Percentiles rank a stretch among this genome's conserved stretches.
Evolutionary conservation across 2,888 invertebrate species (phyloP).

Genomic region (Drosophila paranaensis): DNA sequence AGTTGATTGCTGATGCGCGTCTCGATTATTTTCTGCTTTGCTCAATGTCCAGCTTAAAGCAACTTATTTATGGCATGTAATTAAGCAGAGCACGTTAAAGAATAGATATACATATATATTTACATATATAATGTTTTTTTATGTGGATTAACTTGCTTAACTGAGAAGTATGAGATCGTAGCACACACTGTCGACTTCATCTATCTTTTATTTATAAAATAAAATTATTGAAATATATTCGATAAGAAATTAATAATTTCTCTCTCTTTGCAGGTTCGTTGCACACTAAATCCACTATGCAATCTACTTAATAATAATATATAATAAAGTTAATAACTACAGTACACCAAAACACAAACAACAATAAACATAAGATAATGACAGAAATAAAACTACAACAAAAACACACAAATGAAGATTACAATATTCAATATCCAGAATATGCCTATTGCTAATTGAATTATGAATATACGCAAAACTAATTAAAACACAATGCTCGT

Average conservation of each 20-base stretch:
- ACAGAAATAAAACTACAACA: constrained; percentile 34
- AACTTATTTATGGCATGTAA: too few species aligned
- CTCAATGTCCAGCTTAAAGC: neutral
- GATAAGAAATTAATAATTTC: constrained; percentile 1
- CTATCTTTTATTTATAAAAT: too few species aligned
- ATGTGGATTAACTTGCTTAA: too few species aligned
- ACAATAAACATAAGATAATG: constrained; percentile 27
- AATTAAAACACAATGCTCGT: constrained; percentile 62
- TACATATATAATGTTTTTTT: neutral
- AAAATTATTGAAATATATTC: too few species aligned
- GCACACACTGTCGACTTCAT: too few species aligned
- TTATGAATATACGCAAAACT: constrained; percentile 63
- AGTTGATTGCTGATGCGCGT: too few species aligned
- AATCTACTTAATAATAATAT: constrained; percentile 54
- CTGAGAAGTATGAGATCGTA: too few species aligned
- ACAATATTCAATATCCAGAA: constrained; percentile 51
- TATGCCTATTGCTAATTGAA: constrained; percentile 67
- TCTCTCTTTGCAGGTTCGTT: constrained; percentile 66
- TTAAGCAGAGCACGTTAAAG: too few species aligned
- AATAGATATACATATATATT: neutral
- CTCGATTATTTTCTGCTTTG: neutral
- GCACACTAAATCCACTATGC: constrained; percentile 47
- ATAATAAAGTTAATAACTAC: constrained; percentile 45
- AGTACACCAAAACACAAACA: constrained; percentile 28
- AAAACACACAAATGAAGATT: constrained; percentile 27